Evolutionary conservation across 2,888 invertebrate species (phyloP), one percentile per base, ranked within the genome.

Genomic region (Philonicus albiceps): DNA sequence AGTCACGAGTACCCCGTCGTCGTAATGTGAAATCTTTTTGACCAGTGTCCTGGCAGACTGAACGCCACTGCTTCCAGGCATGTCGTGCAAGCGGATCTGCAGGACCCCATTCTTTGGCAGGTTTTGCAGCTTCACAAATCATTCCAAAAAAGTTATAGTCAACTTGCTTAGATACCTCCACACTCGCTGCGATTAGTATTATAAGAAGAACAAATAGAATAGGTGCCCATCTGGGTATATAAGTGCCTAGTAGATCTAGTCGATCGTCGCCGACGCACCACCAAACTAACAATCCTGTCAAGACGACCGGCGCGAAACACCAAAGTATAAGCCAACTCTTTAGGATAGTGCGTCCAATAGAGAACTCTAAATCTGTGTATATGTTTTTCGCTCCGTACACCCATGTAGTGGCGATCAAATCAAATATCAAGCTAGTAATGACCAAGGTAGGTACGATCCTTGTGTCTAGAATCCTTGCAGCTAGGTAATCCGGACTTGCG

Each of bases 101-200:
- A 13, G 92, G 92, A 2, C 92, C 92, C 93, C 93, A 92, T 89
- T 92, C 93, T 88, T 92, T 92, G 3, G 93, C 92, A n/a, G 92
- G 90, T 80, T 92, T 92, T 0, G 92, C 91, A 2, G 92, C 92
- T 88, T 92, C 93, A 85, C 91, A 92, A 19, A 92, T 92, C 92
- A 92, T 92, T 86, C 92, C 92, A 80, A 92, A 92, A 89, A 92
- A 92, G 88, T 92, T 92, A 86, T 92, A 92, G 86, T 92, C 92
- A n/a, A 92, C 92, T 89, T 92, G 92, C 1, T 91, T 91, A 86
- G 91, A 92, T 86, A 92, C 91, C 88, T 92, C 92, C 72, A 92
- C 89, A 74, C 91, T 91, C 49, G 92, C 92, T 80, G 92, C 91
- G 5, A 92, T 86, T 22, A 92, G 87, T 0, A 92, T 91, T 11